A percentile compares a stretch with the other conserved stretches of the same genome.
Conservation (phyloP, 2,797 vertebrate species). For the Lacerta agilis region DNA sequence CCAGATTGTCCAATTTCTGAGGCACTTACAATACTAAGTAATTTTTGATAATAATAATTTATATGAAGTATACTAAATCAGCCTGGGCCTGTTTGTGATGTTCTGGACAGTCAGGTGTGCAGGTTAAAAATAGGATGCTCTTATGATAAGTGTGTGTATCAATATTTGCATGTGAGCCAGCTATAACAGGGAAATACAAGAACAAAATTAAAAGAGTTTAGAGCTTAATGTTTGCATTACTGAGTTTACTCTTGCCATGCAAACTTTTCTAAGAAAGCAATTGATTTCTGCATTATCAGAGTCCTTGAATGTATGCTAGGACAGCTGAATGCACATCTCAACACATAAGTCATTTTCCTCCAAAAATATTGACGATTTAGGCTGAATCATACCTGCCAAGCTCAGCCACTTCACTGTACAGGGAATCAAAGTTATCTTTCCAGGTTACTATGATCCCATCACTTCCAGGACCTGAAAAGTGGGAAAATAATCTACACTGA, state of each 20-base stretch:
- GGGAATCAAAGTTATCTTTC: constrained; percentile 96
- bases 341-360: not conserved
- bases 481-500: not conserved
- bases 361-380: not conserved
- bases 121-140: too few species aligned
- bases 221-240: not conserved
- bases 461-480: constrained; percentile 86
- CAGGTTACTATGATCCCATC: constrained; percentile 94
- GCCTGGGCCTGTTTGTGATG: too few species aligned
- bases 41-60: not conserved
- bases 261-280: not conserved
- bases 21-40: not conserved
- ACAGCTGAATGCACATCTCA: not conserved
- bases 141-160: not conserved
- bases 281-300: not conserved
- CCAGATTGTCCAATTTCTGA: not conserved
- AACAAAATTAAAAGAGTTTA: not conserved
- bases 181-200: not conserved
- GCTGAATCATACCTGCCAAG: constrained; percentile 88
- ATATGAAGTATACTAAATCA: not conserved
- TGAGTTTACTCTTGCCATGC: not conserved
- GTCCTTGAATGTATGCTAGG: not conserved
- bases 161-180: not conserved
- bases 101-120: not conserved
- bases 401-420: constrained; percentile 94